phyloP scores from a whole-genome alignment of 2,888 invertebrate species.

The Synergus japonicus region DNA sequence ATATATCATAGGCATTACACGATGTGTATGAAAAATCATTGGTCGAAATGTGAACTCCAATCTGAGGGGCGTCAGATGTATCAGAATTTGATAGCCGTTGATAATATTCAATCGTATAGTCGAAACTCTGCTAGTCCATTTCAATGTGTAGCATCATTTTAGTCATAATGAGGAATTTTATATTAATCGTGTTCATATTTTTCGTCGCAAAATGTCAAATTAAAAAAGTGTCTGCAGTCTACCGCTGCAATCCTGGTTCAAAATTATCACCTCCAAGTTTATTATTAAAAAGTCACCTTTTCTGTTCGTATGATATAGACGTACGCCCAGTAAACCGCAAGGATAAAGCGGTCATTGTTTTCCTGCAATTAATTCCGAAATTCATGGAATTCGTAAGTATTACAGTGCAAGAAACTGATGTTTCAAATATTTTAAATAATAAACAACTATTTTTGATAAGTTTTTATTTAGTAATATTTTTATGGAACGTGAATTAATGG shows the following conservation, averaged over 20 bases:
- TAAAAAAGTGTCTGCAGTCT: background rate
- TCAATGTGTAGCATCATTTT: background rate
- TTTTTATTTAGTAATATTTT: too few relatives aligned
- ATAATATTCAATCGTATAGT: background rate
- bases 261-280: slow-evolving; percentile 53
- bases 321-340: slow-evolving; percentile 80
- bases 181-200: background rate
- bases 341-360: slow-evolving; percentile 79
- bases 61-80: background rate
- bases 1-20: background rate
- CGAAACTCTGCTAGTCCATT: background rate
- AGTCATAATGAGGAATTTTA: background rate
- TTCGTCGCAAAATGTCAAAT: background rate
- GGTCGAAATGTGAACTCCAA: background rate
- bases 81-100: background rate
- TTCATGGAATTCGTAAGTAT: slow-evolving; percentile 77
- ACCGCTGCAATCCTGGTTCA: background rate
- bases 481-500: background rate
- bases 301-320: slow-evolving; percentile 80
- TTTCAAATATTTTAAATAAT: background rate
- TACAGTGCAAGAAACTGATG: too few relatives aligned
- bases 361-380: slow-evolving; percentile 80
- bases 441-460: too few relatives aligned
- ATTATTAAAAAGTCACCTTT: slow-evolving; percentile 79
- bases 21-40: background rate